These are phyloP conservation scores for Netelia virgata DNA, from an alignment of 2,888 invertebrate genomes.

Conservation along the genomic window DNA sequence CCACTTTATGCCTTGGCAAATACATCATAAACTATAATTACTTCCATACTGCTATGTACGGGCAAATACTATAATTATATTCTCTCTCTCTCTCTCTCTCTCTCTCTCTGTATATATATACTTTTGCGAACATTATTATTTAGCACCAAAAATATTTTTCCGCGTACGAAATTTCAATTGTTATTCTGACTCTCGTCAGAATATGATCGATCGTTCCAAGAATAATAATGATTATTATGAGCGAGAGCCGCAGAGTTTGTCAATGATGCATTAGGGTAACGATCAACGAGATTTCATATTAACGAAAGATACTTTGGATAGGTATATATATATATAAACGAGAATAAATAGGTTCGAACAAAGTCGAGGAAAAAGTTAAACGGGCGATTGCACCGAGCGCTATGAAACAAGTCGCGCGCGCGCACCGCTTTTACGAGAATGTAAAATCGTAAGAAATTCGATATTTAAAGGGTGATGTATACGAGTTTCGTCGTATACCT, in stretches of 20 bases:
- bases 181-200: not conserved
- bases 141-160: not conserved
- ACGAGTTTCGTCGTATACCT: too few relatives aligned
- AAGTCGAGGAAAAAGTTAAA: too few relatives aligned
- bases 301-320: not conserved
- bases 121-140: not conserved
- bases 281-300: not conserved
- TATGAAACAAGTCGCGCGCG: too few relatives aligned
- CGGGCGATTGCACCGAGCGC: too few relatives aligned
- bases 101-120: not conserved
- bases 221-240: not conserved
- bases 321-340: not conserved
- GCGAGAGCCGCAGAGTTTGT: not conserved
- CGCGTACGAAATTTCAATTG: not conserved
- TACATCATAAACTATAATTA: slow-evolving; percentile 54
- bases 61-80: not conserved
- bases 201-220: not conserved
- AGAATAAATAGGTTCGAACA: not conserved
- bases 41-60: slow-evolving; percentile 15
- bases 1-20: slow-evolving; percentile 61
- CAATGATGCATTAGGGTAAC: not conserved
- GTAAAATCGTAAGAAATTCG: too few relatives aligned
- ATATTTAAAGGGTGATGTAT: too few relatives aligned
- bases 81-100: not conserved
- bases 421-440: too few relatives aligned